Evolutionary conservation across 1,140 invertebrate species (phyloP).

Genomic region (Scaptodrosophila lebanonensis): DNA sequence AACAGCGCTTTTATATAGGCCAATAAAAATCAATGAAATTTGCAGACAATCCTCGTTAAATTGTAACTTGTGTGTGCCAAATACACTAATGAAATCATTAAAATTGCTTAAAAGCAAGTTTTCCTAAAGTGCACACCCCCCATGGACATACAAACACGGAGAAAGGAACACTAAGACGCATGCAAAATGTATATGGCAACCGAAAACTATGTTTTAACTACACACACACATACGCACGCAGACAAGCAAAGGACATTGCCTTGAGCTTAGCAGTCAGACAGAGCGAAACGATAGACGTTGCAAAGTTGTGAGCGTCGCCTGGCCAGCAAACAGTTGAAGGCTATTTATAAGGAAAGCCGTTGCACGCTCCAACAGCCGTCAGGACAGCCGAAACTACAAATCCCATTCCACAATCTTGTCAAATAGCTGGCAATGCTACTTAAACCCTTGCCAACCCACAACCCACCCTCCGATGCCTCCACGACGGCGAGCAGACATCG

Average conservation of each 20-base stretch:
- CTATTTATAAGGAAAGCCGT: conserved; percentile 40
- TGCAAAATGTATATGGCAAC: conserved; percentile 69
- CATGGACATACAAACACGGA: conserved; percentile 19
- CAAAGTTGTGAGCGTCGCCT: conserved; percentile 48
- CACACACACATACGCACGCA: conserved; percentile 29
- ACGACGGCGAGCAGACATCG: conserved; percentile 50
- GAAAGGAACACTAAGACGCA: conserved; percentile 14
- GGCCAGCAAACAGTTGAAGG: conserved; percentile 18
- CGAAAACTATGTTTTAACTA: conserved; percentile 64
- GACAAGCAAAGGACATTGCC: conserved; percentile 62
- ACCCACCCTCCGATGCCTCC: conserved; percentile 16
- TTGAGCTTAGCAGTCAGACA: conserved; percentile 38
- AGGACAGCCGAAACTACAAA: background rate
- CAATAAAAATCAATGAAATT: conserved; percentile 52
- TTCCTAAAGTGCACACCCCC: conserved; percentile 22
- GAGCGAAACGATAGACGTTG: conserved; percentile 33
- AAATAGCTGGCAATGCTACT: conserved; percentile 40
- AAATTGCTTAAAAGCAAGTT: conserved; percentile 65
- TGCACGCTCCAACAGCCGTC: background rate
- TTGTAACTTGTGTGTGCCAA: conserved; percentile 15
- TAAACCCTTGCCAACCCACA: conserved; percentile 61
- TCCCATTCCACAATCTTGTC: background rate
- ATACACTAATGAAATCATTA: conserved; percentile 75
- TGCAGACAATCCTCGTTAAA: conserved; percentile 43
- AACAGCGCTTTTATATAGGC: too few species aligned